Base-by-base conservation (phyloP, 64 coral and sea anemone species). In the Platygyra sinensis region DNA sequence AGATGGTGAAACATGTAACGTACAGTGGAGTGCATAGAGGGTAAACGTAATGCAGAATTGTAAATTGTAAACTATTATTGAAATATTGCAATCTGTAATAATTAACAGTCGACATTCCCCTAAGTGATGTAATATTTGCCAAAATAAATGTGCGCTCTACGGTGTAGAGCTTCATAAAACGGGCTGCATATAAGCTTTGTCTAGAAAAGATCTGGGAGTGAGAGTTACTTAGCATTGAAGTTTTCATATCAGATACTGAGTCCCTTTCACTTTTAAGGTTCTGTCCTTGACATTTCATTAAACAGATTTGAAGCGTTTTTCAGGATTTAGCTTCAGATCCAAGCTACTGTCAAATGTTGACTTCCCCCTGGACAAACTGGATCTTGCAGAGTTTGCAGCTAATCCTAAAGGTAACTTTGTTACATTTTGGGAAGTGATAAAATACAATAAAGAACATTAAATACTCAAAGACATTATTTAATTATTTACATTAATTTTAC, bases 271-370 rank as follows among this genome's bases (percentile, higher is more conserved):
- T 46, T 89, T 17, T 2, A 80, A 38, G 15, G 25, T 13, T 89
- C 42, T 52, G 32, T n/a, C 94, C 91, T 96, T 93, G 86, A 93
- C 76, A 17, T 9, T 42, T 74, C 8, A 39, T 38, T 89, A 42
- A 8, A 22, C 42, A 98, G 96, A 98, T 89, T 86, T 98, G 4
- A 98, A 98, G n/a, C 89, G 96, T 51, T 98, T 98, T 33, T 98
- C 96, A 13, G 96, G 96, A 62, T 98, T 87, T 85, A 93, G 96
- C 92, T 98, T 89, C 80, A 89, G 96, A 11, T 94, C 93, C 59
- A 98, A 98, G 86, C 81, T 98, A 73, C 96, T 94, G 65, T 92
- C 96, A 36, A 91, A 88, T 19, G 96, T 98, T 0, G 96, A 94
- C 7, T 98, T 98, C 71, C 93, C 96, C 38, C 46, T 91, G 33